Percentiles rank a stretch among this genome's conserved stretches.
phyloP scores from a whole-genome alignment of 2,888 invertebrate species.

The Parascotia fuliginaria region DNA sequence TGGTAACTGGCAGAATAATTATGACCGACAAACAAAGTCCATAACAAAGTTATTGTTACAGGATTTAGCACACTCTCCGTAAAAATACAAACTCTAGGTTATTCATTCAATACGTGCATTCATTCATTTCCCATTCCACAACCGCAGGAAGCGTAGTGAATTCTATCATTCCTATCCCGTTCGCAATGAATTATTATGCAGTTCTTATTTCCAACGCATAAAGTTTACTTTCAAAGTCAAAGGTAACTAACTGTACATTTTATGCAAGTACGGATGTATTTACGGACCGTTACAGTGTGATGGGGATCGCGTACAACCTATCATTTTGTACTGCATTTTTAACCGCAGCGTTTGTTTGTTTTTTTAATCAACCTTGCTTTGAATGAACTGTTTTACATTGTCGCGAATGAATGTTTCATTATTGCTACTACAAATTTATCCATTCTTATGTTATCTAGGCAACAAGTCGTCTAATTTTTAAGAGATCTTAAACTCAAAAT shows the following conservation, averaged over 20 bases:
- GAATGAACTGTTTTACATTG: constrained; percentile 12
- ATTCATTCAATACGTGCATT: constrained; percentile 60
- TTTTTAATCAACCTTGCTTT: constrained; percentile 60
- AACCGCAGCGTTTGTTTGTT: constrained; percentile 70
- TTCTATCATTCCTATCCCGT: constrained; percentile 67
- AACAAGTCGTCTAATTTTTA: not conserved
- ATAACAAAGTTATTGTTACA: too few species aligned
- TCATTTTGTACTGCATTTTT: constrained; percentile 60
- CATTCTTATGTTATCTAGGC: not conserved
- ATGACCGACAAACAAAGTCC: too few species aligned
- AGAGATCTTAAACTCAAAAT: not conserved
- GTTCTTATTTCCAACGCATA: constrained; percentile 39
- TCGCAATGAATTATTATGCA: constrained; percentile 37
- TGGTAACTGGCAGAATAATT: too few species aligned
- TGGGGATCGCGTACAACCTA: constrained; percentile 54
- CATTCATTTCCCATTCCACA: constrained; percentile 64
- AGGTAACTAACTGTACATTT: constrained; percentile 62
- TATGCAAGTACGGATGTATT: constrained; percentile 62
- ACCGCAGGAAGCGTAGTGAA: constrained; percentile 73
- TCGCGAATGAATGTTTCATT: too few species aligned
- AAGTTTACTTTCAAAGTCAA: constrained; percentile 46
- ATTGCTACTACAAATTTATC: not conserved
- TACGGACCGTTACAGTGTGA: constrained; percentile 69
- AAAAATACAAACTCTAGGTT: constrained; percentile 42
- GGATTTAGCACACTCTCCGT: constrained; percentile 11